These are phyloP conservation scores for Bufotes viridis DNA, from an alignment of 2,797 vertebrate genomes.

Conservation along the genomic window DNA sequence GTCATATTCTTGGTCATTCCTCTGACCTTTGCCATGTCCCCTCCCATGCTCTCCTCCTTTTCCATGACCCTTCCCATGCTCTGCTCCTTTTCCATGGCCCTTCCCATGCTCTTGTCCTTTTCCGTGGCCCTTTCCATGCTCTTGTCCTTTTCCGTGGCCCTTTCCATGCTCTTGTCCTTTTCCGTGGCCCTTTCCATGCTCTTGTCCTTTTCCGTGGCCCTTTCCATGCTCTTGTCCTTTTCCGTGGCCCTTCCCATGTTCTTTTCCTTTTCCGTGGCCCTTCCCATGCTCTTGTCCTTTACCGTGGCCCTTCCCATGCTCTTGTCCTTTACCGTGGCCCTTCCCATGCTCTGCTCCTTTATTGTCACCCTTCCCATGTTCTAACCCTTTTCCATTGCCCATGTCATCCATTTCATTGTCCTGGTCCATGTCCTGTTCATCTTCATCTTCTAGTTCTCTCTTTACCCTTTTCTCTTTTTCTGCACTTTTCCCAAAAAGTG, in stretches of 20 bases:
- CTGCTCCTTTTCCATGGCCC: neutral
- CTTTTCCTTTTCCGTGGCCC: neutral
- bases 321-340: neutral
- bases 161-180: neutral
- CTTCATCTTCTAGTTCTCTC: neutral
- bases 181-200: neutral
- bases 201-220: neutral
- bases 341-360: neutral
- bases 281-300: neutral
- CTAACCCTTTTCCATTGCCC: neutral
- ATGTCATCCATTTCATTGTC: neutral
- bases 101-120: slow-evolving; percentile 7
- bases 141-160: neutral
- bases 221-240: neutral
- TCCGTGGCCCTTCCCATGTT: neutral
- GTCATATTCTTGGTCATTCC: neutral
- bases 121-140: neutral
- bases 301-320: neutral
- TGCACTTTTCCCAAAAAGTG: neutral
- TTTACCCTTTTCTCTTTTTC: neutral
- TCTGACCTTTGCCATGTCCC: neutral
- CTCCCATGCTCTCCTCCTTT: neutral
- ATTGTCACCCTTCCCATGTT: no score
- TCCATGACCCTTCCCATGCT: neutral
- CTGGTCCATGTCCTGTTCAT: neutral